Conservation (phyloP, 2,888 invertebrate genomes). For the Acholoe squamosa region DNA sequence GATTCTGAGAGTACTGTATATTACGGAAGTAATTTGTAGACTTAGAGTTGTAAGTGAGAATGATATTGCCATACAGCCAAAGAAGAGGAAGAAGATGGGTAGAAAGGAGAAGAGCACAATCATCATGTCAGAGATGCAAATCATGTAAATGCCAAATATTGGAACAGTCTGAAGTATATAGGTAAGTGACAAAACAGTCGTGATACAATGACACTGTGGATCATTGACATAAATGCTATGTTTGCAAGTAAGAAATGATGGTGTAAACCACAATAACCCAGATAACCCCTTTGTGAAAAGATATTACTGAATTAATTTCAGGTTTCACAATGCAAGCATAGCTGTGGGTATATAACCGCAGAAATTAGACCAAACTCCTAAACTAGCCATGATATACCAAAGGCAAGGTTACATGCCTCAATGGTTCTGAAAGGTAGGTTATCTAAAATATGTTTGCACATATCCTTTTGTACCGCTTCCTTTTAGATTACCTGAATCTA, state of each 20-base stretch:
- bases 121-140: neutral
- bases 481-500: neutral
- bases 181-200: neutral
- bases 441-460: neutral
- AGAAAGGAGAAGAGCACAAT: neutral
- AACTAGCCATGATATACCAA: neutral
- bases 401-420: neutral
- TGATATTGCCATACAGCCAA: neutral
- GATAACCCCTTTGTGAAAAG: neutral
- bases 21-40: neutral
- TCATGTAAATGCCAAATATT: neutral
- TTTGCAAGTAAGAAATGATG: neutral
- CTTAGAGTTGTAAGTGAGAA: neutral
- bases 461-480: too few relatives aligned
- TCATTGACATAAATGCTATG: neutral
- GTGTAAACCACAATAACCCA: neutral
- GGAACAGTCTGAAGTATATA: neutral
- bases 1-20: neutral
- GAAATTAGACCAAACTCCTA: neutral
- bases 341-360: neutral
- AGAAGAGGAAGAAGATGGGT: slow-evolving; percentile 4
- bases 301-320: neutral
- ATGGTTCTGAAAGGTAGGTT: neutral
- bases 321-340: neutral
- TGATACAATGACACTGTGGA: neutral